Evolutionary conservation across 2,113 vertebrate genomes (phyloP).

Genomic region (Trinectes maculatus): DNA sequence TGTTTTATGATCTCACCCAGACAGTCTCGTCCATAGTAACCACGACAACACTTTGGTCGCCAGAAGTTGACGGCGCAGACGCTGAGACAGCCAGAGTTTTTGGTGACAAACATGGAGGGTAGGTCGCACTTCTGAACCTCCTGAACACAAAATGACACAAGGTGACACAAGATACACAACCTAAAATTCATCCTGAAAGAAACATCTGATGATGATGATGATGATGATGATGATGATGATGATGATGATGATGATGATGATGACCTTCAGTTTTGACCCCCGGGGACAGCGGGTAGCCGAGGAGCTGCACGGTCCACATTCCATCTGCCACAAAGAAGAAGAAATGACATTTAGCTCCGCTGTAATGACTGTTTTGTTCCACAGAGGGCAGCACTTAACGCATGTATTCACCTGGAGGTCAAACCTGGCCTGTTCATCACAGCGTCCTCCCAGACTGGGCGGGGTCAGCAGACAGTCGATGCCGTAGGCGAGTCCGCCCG

Average conservation of each 20-base stretch:
- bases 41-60: conserved; percentile 86
- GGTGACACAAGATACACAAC: not conserved
- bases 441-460: conserved; percentile 89
- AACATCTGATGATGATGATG: too few relatives aligned
- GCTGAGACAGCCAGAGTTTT: conserved; percentile 81
- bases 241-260: not conserved
- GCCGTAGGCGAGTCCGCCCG: conserved; percentile 87
- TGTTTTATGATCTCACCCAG: conserved; percentile 87
- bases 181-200: too few relatives aligned
- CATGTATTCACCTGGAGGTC: conserved; percentile 80
- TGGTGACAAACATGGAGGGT: not conserved
- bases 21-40: conserved; percentile 90
- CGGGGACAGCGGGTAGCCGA: conserved; percentile 77
- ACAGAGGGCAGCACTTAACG: not conserved
- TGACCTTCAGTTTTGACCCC: conserved; percentile 86
- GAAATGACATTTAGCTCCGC: not conserved
- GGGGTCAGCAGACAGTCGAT: conserved; percentile 91
- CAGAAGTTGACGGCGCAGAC: conserved; percentile 83
- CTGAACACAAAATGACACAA: conserved; percentile 41
- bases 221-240: not conserved
- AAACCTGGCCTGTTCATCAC: conserved; percentile 80
- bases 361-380: not conserved
- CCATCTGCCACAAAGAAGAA: conserved; percentile 76
- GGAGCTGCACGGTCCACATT: conserved; percentile 80
- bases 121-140: conserved; percentile 77